These are phyloP conservation scores for Diorhabda sublineata DNA, from an alignment of 1,140 invertebrate species.

Conservation along the genomic window DNA sequence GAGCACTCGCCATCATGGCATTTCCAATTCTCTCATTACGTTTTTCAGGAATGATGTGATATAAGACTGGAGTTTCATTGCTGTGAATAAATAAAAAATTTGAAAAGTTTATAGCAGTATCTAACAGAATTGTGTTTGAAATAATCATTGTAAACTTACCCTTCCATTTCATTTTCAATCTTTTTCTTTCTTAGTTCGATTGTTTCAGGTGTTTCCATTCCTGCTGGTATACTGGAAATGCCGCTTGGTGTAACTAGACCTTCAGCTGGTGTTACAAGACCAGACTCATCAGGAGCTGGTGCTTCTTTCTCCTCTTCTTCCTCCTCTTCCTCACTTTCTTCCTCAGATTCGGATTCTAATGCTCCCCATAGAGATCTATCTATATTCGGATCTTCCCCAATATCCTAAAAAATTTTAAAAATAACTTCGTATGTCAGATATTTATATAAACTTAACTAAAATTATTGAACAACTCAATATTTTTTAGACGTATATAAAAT, in stretches of 20 bases:
- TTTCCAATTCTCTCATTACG: conserved; percentile 82
- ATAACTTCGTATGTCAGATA: neutral
- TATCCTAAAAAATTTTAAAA: conserved; percentile 48
- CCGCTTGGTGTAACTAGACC: conserved; percentile 94
- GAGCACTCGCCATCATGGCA: conserved; percentile 98
- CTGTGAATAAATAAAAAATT: conserved; percentile 46
- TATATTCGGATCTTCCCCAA: conserved; percentile 82
- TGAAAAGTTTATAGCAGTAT: too few species aligned
- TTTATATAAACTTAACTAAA: neutral
- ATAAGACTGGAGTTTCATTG: conserved; percentile 84
- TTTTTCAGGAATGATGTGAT: conserved; percentile 93
- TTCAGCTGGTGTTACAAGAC: conserved; percentile 73
- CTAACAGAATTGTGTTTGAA: too few species aligned
- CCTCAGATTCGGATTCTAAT: conserved; percentile 91
- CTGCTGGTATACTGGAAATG: conserved; percentile 89
- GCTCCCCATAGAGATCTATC: conserved; percentile 96
- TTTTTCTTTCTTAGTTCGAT: conserved; percentile 97
- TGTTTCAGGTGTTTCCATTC: conserved; percentile 96
- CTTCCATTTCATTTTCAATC: conserved; percentile 96
- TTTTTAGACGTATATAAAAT: conserved; percentile 1
- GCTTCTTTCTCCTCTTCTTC: conserved; percentile 72
- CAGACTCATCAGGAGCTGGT: conserved; percentile 54
- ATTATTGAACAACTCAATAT: neutral
- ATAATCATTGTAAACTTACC: conserved; percentile 51
- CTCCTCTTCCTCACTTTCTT: conserved; percentile 82